phyloP scores from a whole-genome alignment of 2,888 invertebrate genomes.

The Pheosia tremula region DNA sequence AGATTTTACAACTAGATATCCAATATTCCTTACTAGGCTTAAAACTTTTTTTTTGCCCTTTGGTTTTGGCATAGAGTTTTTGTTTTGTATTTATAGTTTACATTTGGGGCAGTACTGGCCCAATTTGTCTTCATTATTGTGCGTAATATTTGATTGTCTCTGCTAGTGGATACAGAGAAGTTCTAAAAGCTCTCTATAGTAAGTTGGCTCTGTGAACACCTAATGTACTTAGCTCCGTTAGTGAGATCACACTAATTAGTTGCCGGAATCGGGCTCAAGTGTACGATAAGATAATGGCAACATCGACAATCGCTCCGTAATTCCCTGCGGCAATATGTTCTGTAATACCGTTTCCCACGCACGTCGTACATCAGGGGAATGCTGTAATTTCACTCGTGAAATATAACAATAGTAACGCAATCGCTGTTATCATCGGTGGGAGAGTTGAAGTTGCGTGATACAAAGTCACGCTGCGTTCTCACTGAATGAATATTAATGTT shows the following conservation, averaged over 20 bases:
- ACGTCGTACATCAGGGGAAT: not conserved
- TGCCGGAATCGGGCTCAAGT: not conserved
- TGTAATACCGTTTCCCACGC: constrained; percentile 1
- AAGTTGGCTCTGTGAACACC: not conserved
- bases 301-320: not conserved
- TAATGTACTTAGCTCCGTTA: not conserved
- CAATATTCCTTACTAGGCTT: no score
- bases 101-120: no score
- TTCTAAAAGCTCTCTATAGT: not conserved
- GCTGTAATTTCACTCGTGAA: not conserved
- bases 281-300: not conserved
- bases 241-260: not conserved
- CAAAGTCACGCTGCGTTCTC: not conserved
- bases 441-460: not conserved
- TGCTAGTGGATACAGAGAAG: not conserved
- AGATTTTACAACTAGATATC: no score
- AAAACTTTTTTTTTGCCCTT: no score
- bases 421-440: not conserved
- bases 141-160: no score
- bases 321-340: not conserved
- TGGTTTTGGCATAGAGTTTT: no score
- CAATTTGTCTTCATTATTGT: no score
- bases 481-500: not conserved
- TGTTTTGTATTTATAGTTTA: no score
- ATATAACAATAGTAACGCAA: not conserved